Evolutionary conservation across 2,113 vertebrate genomes (phyloP).

Genomic region (Proterorhinus semilunaris): DNA sequence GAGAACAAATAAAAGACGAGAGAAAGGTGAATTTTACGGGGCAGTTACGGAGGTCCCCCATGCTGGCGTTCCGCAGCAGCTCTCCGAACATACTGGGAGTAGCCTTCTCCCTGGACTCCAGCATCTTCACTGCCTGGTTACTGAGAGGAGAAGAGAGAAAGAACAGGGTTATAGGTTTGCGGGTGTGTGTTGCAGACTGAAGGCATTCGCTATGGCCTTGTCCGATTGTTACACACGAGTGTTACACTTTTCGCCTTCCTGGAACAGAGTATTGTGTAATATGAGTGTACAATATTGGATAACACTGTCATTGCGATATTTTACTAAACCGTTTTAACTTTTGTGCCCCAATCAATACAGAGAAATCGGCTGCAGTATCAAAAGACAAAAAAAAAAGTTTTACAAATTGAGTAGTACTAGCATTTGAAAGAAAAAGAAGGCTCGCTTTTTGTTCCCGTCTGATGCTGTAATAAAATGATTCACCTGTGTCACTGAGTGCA

Average conservation of each 20-base stretch:
- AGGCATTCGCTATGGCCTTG: neutral
- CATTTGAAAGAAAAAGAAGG: neutral
- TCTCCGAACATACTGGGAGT: conserved; percentile 96
- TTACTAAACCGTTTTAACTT: too few relatives aligned
- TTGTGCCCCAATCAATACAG: too few relatives aligned
- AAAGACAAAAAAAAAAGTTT: too few relatives aligned
- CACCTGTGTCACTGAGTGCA: conserved; percentile 4
- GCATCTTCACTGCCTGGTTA: conserved; percentile 95
- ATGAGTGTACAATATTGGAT: too few relatives aligned
- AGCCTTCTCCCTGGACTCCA: conserved; percentile 90
- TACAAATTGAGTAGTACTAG: neutral
- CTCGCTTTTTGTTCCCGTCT: neutral
- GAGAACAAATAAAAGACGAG: neutral
- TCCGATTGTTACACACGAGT: too few relatives aligned
- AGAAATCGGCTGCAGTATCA: too few relatives aligned
- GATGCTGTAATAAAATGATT: neutral
- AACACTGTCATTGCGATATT: too few relatives aligned
- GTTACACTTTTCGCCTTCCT: too few relatives aligned
- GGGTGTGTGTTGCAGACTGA: neutral
- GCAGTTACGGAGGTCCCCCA: conserved; percentile 93
- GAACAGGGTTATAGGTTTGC: neutral
- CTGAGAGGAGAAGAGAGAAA: conserved; percentile 61
- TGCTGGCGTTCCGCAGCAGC: conserved; percentile 91
- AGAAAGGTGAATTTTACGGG: conserved; percentile 76
- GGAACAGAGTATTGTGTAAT: too few relatives aligned